Percentiles rank a stretch among this genome's conserved stretches.
phyloP scores from a whole-genome alignment of 2,888 invertebrate species.

The Desoria tigrina region DNA sequence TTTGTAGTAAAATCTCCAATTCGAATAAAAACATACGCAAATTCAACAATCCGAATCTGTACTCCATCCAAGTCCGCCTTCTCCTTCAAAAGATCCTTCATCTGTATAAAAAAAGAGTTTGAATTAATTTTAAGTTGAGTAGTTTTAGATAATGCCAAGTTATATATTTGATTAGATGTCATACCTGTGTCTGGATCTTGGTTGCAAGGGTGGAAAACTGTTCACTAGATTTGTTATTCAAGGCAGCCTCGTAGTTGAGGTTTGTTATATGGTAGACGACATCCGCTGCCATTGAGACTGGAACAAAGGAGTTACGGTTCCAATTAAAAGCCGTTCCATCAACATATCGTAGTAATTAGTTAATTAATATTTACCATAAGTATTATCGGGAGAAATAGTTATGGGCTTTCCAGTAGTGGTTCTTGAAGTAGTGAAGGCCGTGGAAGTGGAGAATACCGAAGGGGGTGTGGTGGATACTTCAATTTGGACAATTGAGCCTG shows the following conservation, averaged over 20 bases:
- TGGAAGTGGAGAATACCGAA: conserved; percentile 24
- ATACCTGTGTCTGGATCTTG: conserved; percentile 63
- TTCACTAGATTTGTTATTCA: conserved; percentile 65
- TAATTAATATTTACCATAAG: conserved; percentile 22
- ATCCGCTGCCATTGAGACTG: conserved; percentile 71
- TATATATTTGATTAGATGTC: neutral
- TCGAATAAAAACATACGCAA: conserved; percentile 61
- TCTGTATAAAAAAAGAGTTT: conserved; percentile 23
- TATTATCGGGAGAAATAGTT: conserved; percentile 30
- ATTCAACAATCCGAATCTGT: conserved; percentile 59
- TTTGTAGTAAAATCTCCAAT: too few relatives aligned
- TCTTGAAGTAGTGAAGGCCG: conserved; percentile 18
- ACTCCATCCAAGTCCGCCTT: conserved; percentile 33
- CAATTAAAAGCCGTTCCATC: neutral
- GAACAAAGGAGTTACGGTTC: conserved; percentile 21
- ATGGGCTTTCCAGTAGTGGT: conserved; percentile 12
- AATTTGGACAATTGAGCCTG: conserved; percentile 7
- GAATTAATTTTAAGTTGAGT: neutral
- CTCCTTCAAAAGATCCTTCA: conserved; percentile 27
- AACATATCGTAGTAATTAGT: too few relatives aligned
- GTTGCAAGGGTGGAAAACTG: conserved; percentile 66
- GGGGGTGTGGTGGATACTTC: conserved; percentile 33
- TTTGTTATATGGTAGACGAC: conserved; percentile 70
- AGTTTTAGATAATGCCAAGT: neutral
- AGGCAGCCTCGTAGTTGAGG: conserved; percentile 64